Base-by-base conservation (phyloP, 2,888 invertebrate species). In the Ernsta delagoae region DNA sequence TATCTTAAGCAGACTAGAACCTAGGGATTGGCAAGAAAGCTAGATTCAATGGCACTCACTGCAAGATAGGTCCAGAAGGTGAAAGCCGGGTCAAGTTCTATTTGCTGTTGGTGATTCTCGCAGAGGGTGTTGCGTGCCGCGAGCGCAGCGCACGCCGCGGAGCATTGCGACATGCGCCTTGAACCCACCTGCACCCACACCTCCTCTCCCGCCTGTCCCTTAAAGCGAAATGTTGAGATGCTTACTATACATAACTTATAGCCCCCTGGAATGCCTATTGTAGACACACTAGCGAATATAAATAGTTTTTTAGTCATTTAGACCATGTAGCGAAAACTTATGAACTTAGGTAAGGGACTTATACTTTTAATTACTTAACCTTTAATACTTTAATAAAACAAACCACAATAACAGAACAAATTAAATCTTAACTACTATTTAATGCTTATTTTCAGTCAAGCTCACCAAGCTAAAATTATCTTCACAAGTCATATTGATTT, bases 61-160 rank as follows among this genome's bases (percentile, higher is more conserved):
- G 90, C 93, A 43, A 96, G 91, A 81, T 97, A 97, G 0, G 95
- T 80, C 96, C 96, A 96, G 83, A 97, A 97, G 0, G 96, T 96
- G 67, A 96, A 85, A 1, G 87, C 83, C 12, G 95, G 94, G 79
- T 96, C 95, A 71, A 95, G 87, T 78, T 96, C 96, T 24, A 95
- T 89, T 45, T 94, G 89, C 73, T 91, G 94, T 71, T 95, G 92
- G 57, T 80, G 81, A 79, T 96, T 96, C 3, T 93, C 90, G 79
- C 96, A 96, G 24, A 96, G 83, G 48, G 87, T 82, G 45, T 87
- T 86, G 48, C 96, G 88, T 0, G 94, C 94, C 5, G 92, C 92
- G 0, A 94, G 94, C 0, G 94, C 90, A 12, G 96, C 87, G 81
- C 96, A 96, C 60, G 94, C 94, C 48, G 95, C 91, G 1, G 88